Evolutionary conservation across 2,888 invertebrate genomes (phyloP).

Genomic region (Oxyteleia sp.): DNA sequence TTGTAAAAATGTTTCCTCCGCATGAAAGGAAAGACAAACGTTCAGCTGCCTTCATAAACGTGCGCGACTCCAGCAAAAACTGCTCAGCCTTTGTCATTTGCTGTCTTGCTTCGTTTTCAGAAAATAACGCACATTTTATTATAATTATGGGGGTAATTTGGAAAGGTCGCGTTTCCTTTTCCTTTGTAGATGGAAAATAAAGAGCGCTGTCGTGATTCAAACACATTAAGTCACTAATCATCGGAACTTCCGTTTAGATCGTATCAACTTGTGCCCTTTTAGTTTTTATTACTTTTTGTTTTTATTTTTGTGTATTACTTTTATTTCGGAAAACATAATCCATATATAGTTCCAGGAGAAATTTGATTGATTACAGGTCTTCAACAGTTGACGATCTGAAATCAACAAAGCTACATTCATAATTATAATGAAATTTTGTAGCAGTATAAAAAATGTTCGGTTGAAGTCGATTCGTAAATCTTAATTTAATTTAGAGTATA

Average conservation of each 20-base stretch:
- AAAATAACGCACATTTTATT: constrained; percentile 58
- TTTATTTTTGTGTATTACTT: too few species aligned
- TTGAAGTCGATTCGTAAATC: too few species aligned
- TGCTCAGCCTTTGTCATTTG: constrained; percentile 21
- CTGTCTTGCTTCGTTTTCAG: constrained; percentile 4
- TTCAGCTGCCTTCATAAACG: neutral
- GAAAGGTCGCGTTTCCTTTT: constrained; percentile 59
- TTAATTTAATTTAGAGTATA: too few species aligned
- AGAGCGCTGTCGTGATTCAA: constrained; percentile 40
- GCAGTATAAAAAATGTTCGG: too few species aligned
- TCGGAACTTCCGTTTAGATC: constrained; percentile 47
- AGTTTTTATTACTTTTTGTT: neutral
- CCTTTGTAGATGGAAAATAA: constrained; percentile 26
- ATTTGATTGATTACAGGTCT: too few species aligned
- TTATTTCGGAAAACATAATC: too few species aligned
- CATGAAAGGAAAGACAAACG: neutral
- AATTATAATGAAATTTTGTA: too few species aligned
- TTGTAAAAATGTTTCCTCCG: neutral
- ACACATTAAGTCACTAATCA: constrained; percentile 31
- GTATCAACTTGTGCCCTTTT: neutral
- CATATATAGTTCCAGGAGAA: too few species aligned
- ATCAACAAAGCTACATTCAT: too few species aligned
- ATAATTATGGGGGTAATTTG: constrained; percentile 55
- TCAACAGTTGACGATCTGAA: too few species aligned
- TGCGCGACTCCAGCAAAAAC: constrained; percentile 12